Evolutionary conservation across 2,113 vertebrate species (phyloP), one percentile per base, ranked within the genome.

Genomic region (Anolis sagrei): DNA sequence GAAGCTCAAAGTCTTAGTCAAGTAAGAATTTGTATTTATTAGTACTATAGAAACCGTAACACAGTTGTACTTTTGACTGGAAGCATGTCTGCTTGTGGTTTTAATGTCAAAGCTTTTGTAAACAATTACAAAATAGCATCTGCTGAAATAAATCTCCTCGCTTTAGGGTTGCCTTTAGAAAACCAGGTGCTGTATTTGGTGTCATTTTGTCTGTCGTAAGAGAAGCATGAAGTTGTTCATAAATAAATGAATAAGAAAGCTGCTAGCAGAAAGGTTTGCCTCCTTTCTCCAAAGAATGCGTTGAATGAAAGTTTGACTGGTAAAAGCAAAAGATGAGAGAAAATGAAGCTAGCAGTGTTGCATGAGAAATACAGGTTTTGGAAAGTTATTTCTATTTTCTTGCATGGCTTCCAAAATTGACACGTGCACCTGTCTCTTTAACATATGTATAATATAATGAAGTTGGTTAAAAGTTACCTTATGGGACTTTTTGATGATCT

Each of bases 141-240:
- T 58, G 64, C 82, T 91, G 91, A 94, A 94, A 91, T 74, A 91
- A 92, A 91, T 82, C 81, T 70, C 1, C 1, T 77, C 1, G 1
- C 84, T 89, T 93, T 92, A 80, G 10, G 7, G 14, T 6, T 74
- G 39, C 88, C 34, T 89, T 90, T 93, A 86, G 51, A 88, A 69
- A 79, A 25, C 66, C 34, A 61, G 74, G 49, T 32, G 70, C 76
- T 88, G 83, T 49, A 89, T 88, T 75, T 86, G 77, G 66, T 1
- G 84, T 76, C 79, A 19, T 39, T 90, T 93, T 95, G 94, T 88
- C 72, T 89, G 76, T 94, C 87, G 88, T 86, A 91, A 85, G 29
- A 87, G 86, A 84, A 79, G 77, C 76, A 84, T 1, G 81, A 87
- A 72, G 64, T 70, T 87, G 87, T 70, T 62, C 84, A 27, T 76